A percentile compares a stretch with the other conserved stretches of the same genome.
Evolutionary conservation across 23 tunicate species (phyloP).

Genomic region (Halocynthia roretzi): DNA sequence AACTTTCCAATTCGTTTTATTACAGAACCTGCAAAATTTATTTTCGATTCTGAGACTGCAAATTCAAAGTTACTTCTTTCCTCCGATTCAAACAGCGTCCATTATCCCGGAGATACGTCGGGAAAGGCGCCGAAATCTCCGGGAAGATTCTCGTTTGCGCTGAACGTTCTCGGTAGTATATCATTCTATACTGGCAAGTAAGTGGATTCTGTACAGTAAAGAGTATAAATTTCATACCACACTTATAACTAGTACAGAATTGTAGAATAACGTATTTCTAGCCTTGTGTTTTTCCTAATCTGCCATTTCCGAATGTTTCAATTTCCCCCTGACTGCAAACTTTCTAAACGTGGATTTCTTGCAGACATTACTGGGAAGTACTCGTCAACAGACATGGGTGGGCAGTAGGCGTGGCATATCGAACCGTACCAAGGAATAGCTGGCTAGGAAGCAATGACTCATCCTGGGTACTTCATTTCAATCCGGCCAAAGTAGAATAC

Average conservation of each 20-base stretch:
- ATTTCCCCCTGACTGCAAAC: no score
- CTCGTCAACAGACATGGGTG: slow-evolving; percentile 79
- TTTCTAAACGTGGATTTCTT: slow-evolving; percentile 1
- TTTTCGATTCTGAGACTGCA: slow-evolving; percentile 65
- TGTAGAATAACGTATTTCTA: no score
- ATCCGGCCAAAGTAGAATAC: slow-evolving; percentile 53
- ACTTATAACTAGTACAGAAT: no score
- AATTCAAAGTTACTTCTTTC: slow-evolving; percentile 64
- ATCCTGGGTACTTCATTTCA: slow-evolving; percentile 85
- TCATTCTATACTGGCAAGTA: slow-evolving; percentile 82
- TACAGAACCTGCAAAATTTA: slow-evolving; percentile 68
- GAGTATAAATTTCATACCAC: no score
- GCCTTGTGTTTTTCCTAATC: no score
- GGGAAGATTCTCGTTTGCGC: slow-evolving; percentile 80
- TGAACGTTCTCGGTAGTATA: slow-evolving; percentile 72
- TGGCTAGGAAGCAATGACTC: slow-evolving; percentile 87
- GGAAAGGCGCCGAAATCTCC: slow-evolving; percentile 69
- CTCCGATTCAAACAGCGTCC: slow-evolving; percentile 47
- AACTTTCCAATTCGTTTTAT: background rate
- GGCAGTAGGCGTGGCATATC: slow-evolving; percentile 89
- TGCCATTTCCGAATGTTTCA: no score
- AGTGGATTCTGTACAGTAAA: background rate
- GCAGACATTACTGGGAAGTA: slow-evolving; percentile 87
- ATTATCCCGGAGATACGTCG: slow-evolving; percentile 52
- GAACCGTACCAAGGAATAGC: slow-evolving; percentile 60